Conservation (phyloP, 2,113 vertebrate genomes). For the Lycaon pictus region DNA sequence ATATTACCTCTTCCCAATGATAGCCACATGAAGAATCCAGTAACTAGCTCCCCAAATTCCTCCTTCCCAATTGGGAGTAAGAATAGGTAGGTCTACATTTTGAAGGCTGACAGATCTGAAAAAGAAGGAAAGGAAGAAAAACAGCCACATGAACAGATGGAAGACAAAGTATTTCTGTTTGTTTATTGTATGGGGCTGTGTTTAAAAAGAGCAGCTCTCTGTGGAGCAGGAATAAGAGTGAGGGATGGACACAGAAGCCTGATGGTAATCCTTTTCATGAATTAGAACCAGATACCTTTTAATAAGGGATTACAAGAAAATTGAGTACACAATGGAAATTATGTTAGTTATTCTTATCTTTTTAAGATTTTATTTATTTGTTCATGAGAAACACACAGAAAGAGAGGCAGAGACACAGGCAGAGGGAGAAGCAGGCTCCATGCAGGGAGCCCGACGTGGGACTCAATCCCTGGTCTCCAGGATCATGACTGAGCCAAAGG, state of each 20-base stretch:
- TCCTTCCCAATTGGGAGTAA: background rate
- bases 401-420: too few relatives aligned
- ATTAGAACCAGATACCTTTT: accelerated
- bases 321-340: background rate
- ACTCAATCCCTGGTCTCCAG: too few relatives aligned
- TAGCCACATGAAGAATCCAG: background rate
- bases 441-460: too few relatives aligned
- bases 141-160: background rate
- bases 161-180: too few relatives aligned
- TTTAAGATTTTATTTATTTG: background rate
- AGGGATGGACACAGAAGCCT: background rate
- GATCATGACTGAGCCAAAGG: too few relatives aligned
- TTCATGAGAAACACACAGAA: too few relatives aligned
- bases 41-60: background rate
- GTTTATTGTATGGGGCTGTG: too few relatives aligned
- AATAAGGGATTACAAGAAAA: background rate
- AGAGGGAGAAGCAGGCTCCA: too few relatives aligned
- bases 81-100: accelerated
- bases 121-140: too few relatives aligned
- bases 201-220: background rate
- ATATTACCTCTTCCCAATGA: background rate
- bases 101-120: background rate
- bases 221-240: background rate
- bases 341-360: background rate
- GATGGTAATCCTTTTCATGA: background rate